A percentile compares a stretch with the other conserved stretches of the same genome.
Evolutionary conservation across 2,797 vertebrate species (phyloP).

Genomic region (Fratercula arctica): DNA sequence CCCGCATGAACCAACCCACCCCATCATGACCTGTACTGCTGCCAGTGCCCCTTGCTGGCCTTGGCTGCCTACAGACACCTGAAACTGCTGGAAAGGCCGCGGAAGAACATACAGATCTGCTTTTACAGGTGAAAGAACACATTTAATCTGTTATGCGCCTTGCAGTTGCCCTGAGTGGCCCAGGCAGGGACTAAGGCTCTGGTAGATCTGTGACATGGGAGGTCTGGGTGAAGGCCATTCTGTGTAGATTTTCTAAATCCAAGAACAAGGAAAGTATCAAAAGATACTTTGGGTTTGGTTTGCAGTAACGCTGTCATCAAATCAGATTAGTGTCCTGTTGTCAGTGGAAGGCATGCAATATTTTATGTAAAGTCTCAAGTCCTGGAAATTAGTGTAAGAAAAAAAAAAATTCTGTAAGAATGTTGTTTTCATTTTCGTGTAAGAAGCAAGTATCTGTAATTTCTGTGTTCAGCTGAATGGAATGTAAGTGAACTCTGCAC

Average conservation of each 20-base stretch:
- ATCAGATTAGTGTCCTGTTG: not conserved
- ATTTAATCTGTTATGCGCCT: not conserved
- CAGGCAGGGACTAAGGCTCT: not conserved
- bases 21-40: not conserved
- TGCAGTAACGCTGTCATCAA: not conserved
- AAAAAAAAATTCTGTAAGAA: not conserved
- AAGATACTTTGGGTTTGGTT: not conserved
- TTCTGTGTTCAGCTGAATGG: not conserved
- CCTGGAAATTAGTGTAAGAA: not conserved
- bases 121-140: accelerated
- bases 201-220: not conserved
- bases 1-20: accelerated
- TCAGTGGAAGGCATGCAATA: not conserved
- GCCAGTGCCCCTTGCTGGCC: not conserved
- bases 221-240: not conserved
- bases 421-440: not conserved
- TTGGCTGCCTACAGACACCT: not conserved
- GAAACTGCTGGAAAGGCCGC: not conserved
- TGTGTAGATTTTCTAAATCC: not conserved
- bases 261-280: not conserved
- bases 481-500: not conserved
- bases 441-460: not conserved
- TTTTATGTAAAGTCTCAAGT: not conserved
- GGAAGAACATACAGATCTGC: not conserved
- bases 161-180: not conserved